phyloP scores from a whole-genome alignment of 1,140 invertebrate genomes.

The Harlomillsia oculata region DNA sequence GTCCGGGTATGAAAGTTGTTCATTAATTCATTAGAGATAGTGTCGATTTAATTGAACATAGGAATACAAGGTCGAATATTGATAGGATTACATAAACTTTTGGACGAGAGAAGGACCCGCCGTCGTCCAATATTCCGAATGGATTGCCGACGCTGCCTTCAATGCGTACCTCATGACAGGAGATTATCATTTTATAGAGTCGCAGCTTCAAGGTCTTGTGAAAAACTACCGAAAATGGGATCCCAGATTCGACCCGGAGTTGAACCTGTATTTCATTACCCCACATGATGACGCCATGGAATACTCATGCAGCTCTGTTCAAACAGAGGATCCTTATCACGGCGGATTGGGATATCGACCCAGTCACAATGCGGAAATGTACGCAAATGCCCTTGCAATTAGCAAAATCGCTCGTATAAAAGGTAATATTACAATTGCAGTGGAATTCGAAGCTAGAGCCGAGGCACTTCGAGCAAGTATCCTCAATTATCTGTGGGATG shows the following conservation, averaged over 20 bases:
- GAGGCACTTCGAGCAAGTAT: slow-evolving; percentile 4
- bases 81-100: slow-evolving; percentile 32
- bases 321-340: slow-evolving; percentile 27
- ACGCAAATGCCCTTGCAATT: slow-evolving; percentile 28
- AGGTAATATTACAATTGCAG: background rate
- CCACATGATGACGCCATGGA: slow-evolving; percentile 32
- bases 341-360: slow-evolving; percentile 31
- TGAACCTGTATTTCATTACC: slow-evolving; percentile 24
- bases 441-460: slow-evolving; percentile 18
- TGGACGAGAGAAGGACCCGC: slow-evolving; percentile 28
- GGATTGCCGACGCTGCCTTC: slow-evolving; percentile 29
- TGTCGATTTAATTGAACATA: background rate
- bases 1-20: slow-evolving; percentile 3
- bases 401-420: slow-evolving; percentile 18
- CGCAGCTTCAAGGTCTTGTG: slow-evolving; percentile 17
- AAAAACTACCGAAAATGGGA: slow-evolving; percentile 27
- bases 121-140: slow-evolving; percentile 30
- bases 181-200: slow-evolving; percentile 26
- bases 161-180: slow-evolving; percentile 15
- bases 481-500: slow-evolving; percentile 24
- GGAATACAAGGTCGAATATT: background rate
- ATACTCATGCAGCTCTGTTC: slow-evolving; percentile 20
- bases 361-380: slow-evolving; percentile 28
- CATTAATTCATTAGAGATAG: background rate
- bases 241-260: slow-evolving; percentile 8